Conservation (phyloP, 2,113 vertebrate genomes). For the Girardinichthys multiradiatus region DNA sequence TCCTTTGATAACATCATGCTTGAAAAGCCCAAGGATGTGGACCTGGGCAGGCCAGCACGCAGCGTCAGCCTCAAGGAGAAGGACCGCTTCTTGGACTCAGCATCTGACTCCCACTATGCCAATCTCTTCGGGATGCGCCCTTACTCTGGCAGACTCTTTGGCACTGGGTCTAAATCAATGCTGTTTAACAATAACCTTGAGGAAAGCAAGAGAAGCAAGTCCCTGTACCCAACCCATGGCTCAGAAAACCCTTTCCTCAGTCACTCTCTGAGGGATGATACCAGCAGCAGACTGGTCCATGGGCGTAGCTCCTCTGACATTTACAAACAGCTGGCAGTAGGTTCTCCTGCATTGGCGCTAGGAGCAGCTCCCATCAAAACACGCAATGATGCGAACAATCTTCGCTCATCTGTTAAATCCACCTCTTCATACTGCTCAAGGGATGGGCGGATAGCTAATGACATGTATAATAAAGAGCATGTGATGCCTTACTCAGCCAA, state of each 20-base stretch:
- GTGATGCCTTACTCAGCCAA: conserved; percentile 97
- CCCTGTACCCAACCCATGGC: conserved; percentile 90
- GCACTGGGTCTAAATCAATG: conserved; percentile 86
- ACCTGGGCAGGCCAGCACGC: conserved; percentile 87
- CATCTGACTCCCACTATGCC: conserved; percentile 88
- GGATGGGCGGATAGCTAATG: conserved; percentile 92
- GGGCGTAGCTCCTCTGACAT: conserved; percentile 93
- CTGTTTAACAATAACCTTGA: conserved; percentile 91
- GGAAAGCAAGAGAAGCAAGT: conserved; percentile 95
- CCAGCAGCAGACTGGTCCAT: conserved; percentile 87
- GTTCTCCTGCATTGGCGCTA: conserved; percentile 55
- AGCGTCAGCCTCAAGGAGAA: conserved; percentile 97
- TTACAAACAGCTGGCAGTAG: conserved; percentile 88
- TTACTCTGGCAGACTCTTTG: conserved; percentile 91
- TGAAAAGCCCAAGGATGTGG: conserved; percentile 90
- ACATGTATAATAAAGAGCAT: conserved; percentile 98
- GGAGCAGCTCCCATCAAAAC: conserved; percentile 84
- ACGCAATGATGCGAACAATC: conserved; percentile 91
- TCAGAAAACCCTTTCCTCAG: conserved; percentile 95
- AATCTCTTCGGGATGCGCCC: conserved; percentile 88
- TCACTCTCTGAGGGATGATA: conserved; percentile 87
- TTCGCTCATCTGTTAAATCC: conserved; percentile 93
- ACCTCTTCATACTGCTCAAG: conserved; percentile 93
- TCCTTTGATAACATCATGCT: conserved; percentile 96
- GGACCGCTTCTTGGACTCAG: conserved; percentile 88